Base-by-base conservation (phyloP, 2,797 vertebrate genomes). In the Podarcis siculus region DNA sequence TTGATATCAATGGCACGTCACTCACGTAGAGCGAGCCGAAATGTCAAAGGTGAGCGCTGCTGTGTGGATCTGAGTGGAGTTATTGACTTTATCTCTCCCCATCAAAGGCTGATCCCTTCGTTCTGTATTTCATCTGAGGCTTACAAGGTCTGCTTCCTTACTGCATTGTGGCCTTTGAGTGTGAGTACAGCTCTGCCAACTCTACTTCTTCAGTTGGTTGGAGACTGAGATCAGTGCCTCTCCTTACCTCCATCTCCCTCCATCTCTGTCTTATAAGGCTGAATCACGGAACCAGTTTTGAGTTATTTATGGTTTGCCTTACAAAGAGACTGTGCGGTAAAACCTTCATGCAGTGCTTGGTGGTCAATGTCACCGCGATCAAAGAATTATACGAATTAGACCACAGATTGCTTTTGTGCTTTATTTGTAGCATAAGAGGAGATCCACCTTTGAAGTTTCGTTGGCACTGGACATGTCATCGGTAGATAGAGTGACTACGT, bases 1-100 rank as follows among this genome's bases (percentile, higher is more conserved):
- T 85, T 85, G 89, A 87, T 88, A 87, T 88, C 89, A 90, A 71
- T 88, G 79, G 45, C 78, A 81, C 55, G 15, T 64, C 72, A 67
- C 77, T 79, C 75, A 83, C 27, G 12, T 39, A 83, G 81, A 83
- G 61, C 23, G 69, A 81, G 69, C 67, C 71, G 66, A 85, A 84
- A 80, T 61, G 87, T 86, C 71, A 80, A 67, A 80, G 86, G 80
- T 83, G 80, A 87, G 73, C 23, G 10, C 66, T 39, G 61, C 77
- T 67, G 35, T 64, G 66, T 85, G 81, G 73, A 7, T 89, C 78
- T 86, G 73, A 49, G 79, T 90, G 86, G 32, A 64, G 85, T 79
- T 91, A 89, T 37, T 17, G n/a, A 79, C 72, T 66, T 82, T 80
- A 42, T 19, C 1, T 3, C 79, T 79, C 39, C 15, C 39, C 71